Conservation (phyloP, 2,797 vertebrate species). For the Gymnoscopelus microlampas region DNA sequence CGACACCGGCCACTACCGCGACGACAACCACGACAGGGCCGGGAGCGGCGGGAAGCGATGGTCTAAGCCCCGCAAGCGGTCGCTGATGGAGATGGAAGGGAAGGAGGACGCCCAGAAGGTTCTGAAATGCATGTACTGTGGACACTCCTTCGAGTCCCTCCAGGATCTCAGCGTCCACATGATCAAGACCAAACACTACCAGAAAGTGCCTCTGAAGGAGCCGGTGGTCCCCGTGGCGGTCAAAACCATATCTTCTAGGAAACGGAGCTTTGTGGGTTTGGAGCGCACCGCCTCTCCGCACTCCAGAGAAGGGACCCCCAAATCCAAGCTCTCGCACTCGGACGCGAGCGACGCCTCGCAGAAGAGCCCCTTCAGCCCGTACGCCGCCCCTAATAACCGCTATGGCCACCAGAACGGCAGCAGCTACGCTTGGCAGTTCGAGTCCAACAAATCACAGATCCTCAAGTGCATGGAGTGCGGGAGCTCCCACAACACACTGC, state of each 20-base stretch:
- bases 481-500: conserved; percentile 93
- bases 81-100: conserved; percentile 97
- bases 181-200: conserved; percentile 99
- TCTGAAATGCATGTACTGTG: conserved; percentile 98
- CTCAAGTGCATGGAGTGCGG: conserved; percentile 98
- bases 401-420: conserved; percentile 92
- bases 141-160: conserved; percentile 98
- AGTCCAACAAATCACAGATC: conserved; percentile 95
- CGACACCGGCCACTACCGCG: conserved; percentile 96
- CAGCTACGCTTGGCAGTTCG: conserved; percentile 94
- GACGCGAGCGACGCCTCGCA: conserved; percentile 84
- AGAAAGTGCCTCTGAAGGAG: conserved; percentile 99
- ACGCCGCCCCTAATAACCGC: conserved; percentile 87
- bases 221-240: conserved; percentile 92
- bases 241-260: conserved; percentile 92
- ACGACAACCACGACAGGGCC: conserved; percentile 95
- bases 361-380: conserved; percentile 87
- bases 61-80: conserved; percentile 98
- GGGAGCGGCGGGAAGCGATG: conserved; percentile 92
- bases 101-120: conserved; percentile 99
- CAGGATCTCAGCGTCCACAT: conserved; percentile 99
- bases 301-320: conserved; percentile 87
- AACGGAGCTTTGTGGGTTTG: conserved; percentile 88
- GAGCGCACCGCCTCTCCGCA: conserved; percentile 89
- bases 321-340: conserved; percentile 62